phyloP scores from a whole-genome alignment of 2,797 vertebrate genomes.

The Sebastes glaucus region DNA sequence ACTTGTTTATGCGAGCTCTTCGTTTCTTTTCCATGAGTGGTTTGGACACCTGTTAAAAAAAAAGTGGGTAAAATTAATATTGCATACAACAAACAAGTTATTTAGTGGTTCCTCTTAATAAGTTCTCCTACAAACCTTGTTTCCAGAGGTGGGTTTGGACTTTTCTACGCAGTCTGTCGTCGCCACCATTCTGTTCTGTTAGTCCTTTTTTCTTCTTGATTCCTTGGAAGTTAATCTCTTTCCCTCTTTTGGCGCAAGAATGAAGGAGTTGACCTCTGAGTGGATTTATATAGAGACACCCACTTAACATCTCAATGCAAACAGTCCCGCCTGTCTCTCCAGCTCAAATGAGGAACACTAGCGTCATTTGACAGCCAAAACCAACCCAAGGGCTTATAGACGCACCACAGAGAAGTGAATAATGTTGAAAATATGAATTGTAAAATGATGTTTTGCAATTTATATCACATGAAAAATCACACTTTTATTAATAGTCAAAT shows the following conservation, averaged over 20 bases:
- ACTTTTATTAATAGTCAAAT: no score
- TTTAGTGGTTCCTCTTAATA: not conserved
- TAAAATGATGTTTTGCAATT: not conserved
- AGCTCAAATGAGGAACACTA: constrained; percentile 58
- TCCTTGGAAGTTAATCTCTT: constrained; percentile 34
- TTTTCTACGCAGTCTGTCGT: constrained; percentile 67
- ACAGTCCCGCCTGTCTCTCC: constrained; percentile 56
- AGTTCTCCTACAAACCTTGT: constrained; percentile 68
- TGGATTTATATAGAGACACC: constrained; percentile 84
- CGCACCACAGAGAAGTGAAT: not conserved
- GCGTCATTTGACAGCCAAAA: constrained; percentile 40
- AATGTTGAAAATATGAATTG: not conserved
- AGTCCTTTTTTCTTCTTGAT: constrained; percentile 4
- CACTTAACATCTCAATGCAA: constrained; percentile 90
- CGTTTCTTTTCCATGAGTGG: constrained; percentile 93
- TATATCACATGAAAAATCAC: no score
- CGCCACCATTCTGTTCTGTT: constrained; percentile 76
- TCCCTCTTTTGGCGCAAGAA: constrained; percentile 17
- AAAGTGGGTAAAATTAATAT: not conserved
- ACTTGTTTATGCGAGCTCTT: constrained; percentile 89
- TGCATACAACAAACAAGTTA: no score
- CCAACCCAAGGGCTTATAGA: not conserved
- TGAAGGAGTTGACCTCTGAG: constrained; percentile 45
- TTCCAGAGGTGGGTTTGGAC: constrained; percentile 59
- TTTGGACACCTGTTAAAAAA: constrained; percentile 85